Base-by-base conservation (phyloP, 92 coral and sea anemone genomes). In the Siderastrea siderea region DNA sequence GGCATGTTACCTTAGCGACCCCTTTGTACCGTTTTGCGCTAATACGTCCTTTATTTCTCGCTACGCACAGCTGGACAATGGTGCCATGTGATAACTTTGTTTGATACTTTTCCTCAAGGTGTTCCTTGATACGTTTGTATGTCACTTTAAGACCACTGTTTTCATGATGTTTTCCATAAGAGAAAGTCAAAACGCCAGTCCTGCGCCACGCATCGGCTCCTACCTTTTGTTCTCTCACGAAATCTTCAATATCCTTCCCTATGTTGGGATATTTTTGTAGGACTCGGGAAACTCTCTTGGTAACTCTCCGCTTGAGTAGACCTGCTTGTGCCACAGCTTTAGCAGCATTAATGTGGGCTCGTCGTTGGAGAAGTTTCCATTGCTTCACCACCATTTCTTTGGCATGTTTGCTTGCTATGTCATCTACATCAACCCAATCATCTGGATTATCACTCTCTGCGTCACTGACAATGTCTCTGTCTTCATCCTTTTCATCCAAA, bases 191-290 rank as follows among this genome's bases (percentile, higher is more conserved):
- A 45, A 91, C 14, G 1, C 91, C 91, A 3, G 94, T 91, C 59
- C 88, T 50, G 16, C 93, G 58, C 94, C 94, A 91, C 1, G 91
- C 64, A 69, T 91, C 94, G 1, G 94, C 92, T 51, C 89, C 94
- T 6, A 89, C 62, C 38, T 48, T 83, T 5, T 69, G 62, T 58
- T 83, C 74, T 4, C 16, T 77, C 3, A 94, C 95, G 79, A 85
- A 94, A 0, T 90, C 90, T 62, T 94, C 97, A 44, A 94, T 92
- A 55, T 86, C 86, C n/a, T 84, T 61, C 6, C 97, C 95, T 47
- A 94, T 91, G 46, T 78, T 89, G 13, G 93, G 95, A 74, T 86
- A 81, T 60, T 86, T 77, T 71, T 60, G 26, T 7, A 91, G 44
- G 74, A 87, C 84, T n/a, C 62, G 80, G 9, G 90, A 81, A 12